phyloP scores from a whole-genome alignment of 2,797 vertebrate genomes.

The Telmatherina bonti region DNA sequence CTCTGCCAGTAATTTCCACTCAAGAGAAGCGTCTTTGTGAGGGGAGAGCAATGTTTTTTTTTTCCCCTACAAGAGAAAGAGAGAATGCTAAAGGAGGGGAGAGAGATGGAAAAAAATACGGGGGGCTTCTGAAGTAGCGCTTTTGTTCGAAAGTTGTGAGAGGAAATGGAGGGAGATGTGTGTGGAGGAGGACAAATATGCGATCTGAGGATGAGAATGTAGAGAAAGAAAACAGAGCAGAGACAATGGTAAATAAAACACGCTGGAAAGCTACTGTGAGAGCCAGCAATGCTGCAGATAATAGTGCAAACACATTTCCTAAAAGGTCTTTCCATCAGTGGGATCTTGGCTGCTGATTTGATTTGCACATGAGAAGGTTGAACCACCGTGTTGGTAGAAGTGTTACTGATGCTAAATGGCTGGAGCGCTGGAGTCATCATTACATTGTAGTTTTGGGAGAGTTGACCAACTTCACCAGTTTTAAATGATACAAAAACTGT shows the following conservation, averaged over 20 bases:
- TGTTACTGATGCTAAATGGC: constrained; percentile 43
- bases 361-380: constrained; percentile 56
- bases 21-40: constrained; percentile 79
- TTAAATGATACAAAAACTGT: not conserved
- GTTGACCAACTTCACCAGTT: not conserved
- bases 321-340: constrained; percentile 66
- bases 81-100: constrained; percentile 20
- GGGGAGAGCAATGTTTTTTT: constrained; percentile 63
- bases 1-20: constrained; percentile 85
- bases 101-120: constrained; percentile 33
- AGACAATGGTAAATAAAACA: constrained; percentile 15
- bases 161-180: constrained; percentile 25
- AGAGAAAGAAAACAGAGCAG: constrained; percentile 3
- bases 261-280: constrained; percentile 36
- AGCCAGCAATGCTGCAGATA: constrained; percentile 54
- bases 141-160: constrained; percentile 57
- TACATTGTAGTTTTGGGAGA: not conserved
- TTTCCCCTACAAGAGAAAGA: constrained; percentile 45
- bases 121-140: constrained; percentile 49
- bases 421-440: constrained; percentile 25
- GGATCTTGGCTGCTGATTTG: constrained; percentile 69
- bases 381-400: constrained; percentile 41
- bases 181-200: constrained; percentile 20
- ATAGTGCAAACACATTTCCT: constrained; percentile 64
- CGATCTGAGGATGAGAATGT: constrained; percentile 11